Evolutionary conservation across 2,888 invertebrate species (phyloP).

Genomic region (Nudaria mundana): DNA sequence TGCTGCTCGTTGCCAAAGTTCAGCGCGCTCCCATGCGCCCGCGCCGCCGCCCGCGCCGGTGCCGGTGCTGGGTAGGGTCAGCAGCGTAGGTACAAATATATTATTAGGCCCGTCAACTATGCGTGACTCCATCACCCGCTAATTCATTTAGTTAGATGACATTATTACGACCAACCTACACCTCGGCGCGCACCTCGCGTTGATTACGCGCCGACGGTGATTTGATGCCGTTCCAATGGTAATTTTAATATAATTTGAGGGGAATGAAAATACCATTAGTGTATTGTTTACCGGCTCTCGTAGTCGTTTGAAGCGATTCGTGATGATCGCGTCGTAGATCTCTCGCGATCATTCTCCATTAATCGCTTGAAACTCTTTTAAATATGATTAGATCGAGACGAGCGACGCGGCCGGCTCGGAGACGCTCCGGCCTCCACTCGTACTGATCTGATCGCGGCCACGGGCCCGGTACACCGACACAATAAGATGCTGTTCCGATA

Average conservation of each 20-base stretch:
- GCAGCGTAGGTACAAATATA: slow-evolving; percentile 15
- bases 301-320: slow-evolving; percentile 33
- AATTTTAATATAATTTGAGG: slow-evolving; percentile 51
- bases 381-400: slow-evolving; percentile 11
- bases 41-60: background rate
- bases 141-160: slow-evolving; percentile 58
- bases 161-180: slow-evolving; percentile 57
- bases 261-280: slow-evolving; percentile 40
- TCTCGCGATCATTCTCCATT: slow-evolving; percentile 8
- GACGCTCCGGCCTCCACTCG: background rate
- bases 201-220: slow-evolving; percentile 40
- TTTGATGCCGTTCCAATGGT: slow-evolving; percentile 50
- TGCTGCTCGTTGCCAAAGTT: slow-evolving; percentile 41
- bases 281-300: slow-evolving; percentile 32
- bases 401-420: background rate
- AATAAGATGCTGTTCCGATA: too few species aligned
- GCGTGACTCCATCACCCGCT: slow-evolving; percentile 57
- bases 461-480: slow-evolving; percentile 3
- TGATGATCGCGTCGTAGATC: slow-evolving; percentile 25
- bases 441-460: background rate
- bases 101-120: slow-evolving; percentile 52
- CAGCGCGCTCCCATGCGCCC: slow-evolving; percentile 44
- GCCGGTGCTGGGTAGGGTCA: background rate
- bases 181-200: slow-evolving; percentile 34
- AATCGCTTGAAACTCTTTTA: slow-evolving; percentile 15